These are phyloP conservation scores for Alcis repandata DNA, from an alignment of 2,888 invertebrate species.

Conservation along the genomic window DNA sequence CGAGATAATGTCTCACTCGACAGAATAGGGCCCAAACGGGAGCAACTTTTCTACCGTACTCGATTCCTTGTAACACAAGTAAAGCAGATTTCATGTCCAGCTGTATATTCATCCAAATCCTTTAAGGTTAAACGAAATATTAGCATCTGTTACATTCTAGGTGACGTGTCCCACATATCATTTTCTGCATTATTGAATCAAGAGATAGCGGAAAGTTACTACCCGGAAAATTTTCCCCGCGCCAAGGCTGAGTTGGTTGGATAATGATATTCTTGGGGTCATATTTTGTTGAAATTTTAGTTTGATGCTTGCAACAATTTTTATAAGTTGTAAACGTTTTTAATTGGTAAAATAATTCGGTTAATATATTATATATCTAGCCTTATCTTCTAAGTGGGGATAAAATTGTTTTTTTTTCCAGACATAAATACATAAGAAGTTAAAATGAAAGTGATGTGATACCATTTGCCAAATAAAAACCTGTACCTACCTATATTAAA, in stretches of 20 bases:
- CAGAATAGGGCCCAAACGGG: no score
- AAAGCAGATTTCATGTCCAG: not conserved
- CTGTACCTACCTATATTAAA: no score
- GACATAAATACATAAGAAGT: no score
- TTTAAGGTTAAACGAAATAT: constrained; percentile 32
- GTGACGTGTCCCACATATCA: constrained; percentile 54
- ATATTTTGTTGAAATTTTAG: constrained; percentile 25
- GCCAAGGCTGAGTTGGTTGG: constrained; percentile 46
- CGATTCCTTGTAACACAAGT: not conserved
- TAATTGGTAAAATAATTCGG: not conserved
- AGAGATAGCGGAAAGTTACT: constrained; percentile 53
- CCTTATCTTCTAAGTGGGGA: no score
- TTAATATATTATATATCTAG: no score
- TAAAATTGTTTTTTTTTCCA: no score
- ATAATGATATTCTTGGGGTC: constrained; percentile 50
- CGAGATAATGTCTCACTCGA: no score
- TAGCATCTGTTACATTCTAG: constrained; percentile 45
- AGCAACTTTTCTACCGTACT: no score
- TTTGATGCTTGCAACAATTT: constrained; percentile 1
- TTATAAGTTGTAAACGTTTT: not conserved
- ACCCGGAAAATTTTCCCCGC: constrained; percentile 53
- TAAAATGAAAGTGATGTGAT: no score
- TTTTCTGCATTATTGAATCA: constrained; percentile 66
- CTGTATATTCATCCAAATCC: not conserved
- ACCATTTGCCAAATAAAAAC: no score